These are phyloP conservation scores for Amphilophus citrinellus DNA, from an alignment of 2,113 vertebrate genomes.

Conservation along the genomic window DNA sequence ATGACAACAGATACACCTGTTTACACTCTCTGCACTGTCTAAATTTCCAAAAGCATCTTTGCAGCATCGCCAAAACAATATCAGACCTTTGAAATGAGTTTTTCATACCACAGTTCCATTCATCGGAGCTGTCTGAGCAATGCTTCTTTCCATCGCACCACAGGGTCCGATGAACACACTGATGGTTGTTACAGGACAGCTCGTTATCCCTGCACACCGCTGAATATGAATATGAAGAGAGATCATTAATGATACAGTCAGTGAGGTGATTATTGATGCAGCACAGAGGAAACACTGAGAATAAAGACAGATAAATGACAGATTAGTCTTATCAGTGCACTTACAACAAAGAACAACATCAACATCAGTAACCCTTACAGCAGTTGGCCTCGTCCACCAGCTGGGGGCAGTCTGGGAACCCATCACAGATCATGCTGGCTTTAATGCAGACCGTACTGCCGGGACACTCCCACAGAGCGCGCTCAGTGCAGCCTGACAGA, in stretches of 20 bases:
- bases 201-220: slow-evolving; percentile 89
- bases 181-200: slow-evolving; percentile 89
- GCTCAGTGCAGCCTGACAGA: slow-evolving; percentile 88
- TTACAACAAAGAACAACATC: neutral
- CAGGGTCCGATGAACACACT: slow-evolving; percentile 87
- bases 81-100: rapidly evolving
- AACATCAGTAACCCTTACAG: slow-evolving; percentile 81
- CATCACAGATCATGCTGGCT: slow-evolving; percentile 91
- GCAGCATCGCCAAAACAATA: neutral
- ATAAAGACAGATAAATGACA: neutral
- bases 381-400: slow-evolving; percentile 93
- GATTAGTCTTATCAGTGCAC: neutral
- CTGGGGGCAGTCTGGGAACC: slow-evolving; percentile 94
- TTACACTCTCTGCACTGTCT: too few species aligned
- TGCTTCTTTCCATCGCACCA: slow-evolving; percentile 93
- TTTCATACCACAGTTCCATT: slow-evolving; percentile 92
- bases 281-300: neutral
- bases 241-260: neutral
- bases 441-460: slow-evolving; percentile 88
- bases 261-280: rapidly evolving
- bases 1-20: rapidly evolving
- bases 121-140: slow-evolving; percentile 93
- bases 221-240: slow-evolving; percentile 40
- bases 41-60: too few species aligned
- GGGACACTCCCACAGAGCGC: slow-evolving; percentile 95